phyloP scores from a whole-genome alignment of 2,888 invertebrate species.

The Lepidochrysops patricia region DNA sequence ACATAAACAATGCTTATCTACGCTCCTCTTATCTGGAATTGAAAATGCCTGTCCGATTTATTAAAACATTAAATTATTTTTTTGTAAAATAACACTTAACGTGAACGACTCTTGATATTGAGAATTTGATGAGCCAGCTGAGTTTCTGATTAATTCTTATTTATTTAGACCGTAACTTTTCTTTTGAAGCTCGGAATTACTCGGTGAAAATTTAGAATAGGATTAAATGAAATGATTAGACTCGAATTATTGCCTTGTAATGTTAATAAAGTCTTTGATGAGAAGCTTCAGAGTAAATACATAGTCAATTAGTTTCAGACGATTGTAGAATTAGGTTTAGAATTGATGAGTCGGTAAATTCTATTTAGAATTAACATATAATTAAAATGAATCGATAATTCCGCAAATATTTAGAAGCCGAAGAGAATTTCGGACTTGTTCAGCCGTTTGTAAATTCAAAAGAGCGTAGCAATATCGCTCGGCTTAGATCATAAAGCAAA shows the following conservation, averaged over 20 bases:
- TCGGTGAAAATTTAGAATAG: not conserved
- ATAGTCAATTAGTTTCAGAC: not conserved
- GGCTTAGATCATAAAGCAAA: conserved; percentile 34
- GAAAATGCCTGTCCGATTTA: conserved; percentile 32
- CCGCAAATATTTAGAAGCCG: not conserved
- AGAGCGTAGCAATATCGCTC: conserved; percentile 25
- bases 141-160: not conserved
- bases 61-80: conserved; percentile 18
- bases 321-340: not conserved
- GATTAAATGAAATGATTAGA: not conserved
- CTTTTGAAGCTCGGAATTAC: not conserved
- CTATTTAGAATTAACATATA: not conserved
- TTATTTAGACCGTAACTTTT: not conserved
- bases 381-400: not conserved
- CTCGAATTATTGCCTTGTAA: not conserved
- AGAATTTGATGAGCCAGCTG: not conserved
- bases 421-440: conserved; percentile 3
- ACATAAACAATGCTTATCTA: conserved; percentile 61
- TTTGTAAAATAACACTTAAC: not conserved
- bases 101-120: not conserved
- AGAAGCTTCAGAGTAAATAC: not conserved
- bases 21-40: conserved; percentile 44
- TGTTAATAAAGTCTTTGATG: not conserved
- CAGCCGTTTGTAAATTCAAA: conserved; percentile 24
- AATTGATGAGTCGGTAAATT: not conserved